Conservation (phyloP, 2,797 vertebrate species). For the Lagocephalus sceleratus region DNA sequence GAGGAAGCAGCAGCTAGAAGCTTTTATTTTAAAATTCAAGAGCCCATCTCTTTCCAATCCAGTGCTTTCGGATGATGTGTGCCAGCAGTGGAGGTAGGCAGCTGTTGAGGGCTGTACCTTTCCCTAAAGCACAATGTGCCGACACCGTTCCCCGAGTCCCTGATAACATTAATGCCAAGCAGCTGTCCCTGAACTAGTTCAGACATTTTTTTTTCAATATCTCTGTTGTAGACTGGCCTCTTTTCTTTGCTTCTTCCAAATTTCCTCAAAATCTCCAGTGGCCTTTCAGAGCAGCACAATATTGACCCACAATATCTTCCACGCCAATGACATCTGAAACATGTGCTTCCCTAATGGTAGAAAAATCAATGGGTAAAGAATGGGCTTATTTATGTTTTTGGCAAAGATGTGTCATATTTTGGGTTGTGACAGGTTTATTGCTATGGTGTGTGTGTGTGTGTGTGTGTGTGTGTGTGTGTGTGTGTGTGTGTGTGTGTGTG, state of each 20-base stretch:
- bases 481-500: constrained; percentile 10
- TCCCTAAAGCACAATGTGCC: constrained; percentile 71
- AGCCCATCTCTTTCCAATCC: constrained; percentile 61
- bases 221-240: constrained; percentile 44
- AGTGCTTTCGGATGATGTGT: constrained; percentile 64
- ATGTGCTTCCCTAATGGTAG: constrained; percentile 63
- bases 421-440: constrained; percentile 66
- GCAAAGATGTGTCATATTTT: constrained; percentile 65
- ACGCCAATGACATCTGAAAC: constrained; percentile 55
- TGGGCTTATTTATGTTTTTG: constrained; percentile 72
- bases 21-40: constrained; percentile 67
- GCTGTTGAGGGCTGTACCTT: constrained; percentile 66
- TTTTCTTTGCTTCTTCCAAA: constrained; percentile 32
- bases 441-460: constrained; percentile 24
- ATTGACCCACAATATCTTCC: constrained; percentile 69
- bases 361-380: constrained; percentile 75
- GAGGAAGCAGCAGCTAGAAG: constrained; percentile 33
- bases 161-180: constrained; percentile 75
- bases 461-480: no score
- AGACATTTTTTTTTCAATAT: constrained; percentile 61
- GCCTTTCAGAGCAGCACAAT: constrained; percentile 67
- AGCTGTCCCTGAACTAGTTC: constrained; percentile 72
- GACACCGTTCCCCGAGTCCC: constrained; percentile 68
- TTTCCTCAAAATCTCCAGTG: constrained; percentile 62
- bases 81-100: constrained; percentile 63